These are phyloP conservation scores for Epinotia bilunana DNA, from an alignment of 2,888 invertebrate genomes.

Conservation along the genomic window DNA sequence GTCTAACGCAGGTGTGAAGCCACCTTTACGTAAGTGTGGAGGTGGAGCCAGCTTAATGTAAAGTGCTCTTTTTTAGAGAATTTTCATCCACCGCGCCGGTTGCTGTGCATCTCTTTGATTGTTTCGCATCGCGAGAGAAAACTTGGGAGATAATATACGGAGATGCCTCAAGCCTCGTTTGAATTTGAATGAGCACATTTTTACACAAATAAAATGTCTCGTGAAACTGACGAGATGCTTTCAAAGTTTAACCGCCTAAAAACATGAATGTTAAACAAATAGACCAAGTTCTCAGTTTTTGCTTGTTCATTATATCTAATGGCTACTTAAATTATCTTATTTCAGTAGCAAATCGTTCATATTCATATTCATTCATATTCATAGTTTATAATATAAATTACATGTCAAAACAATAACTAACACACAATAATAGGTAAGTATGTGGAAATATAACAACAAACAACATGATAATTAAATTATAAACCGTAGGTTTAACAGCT, in stretches of 20 bases:
- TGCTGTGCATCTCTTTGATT: neutral
- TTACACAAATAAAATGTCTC: neutral
- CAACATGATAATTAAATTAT: too few species aligned
- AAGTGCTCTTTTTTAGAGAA: neutral
- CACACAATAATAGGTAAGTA: too few species aligned
- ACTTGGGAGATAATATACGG: neutral
- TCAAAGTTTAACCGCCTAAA: neutral
- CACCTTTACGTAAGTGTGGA: neutral
- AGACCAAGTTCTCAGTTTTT: too few species aligned
- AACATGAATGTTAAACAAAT: too few species aligned
- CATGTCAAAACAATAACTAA: too few species aligned
- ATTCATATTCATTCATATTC: too few species aligned
- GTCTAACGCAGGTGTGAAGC: constrained; percentile 30
- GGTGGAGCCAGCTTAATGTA: constrained; percentile 1
- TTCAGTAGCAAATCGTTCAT: too few species aligned
- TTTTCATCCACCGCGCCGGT: neutral
- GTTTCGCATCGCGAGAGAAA: neutral
- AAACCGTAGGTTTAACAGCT: too few species aligned
- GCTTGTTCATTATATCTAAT: too few species aligned
- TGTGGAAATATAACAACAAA: too few species aligned
- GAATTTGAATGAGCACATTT: constrained; percentile 12
- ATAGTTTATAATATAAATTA: too few species aligned
- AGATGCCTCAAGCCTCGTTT: neutral
- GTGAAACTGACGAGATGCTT: neutral
- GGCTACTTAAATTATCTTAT: too few species aligned